Percentiles rank a stretch among this genome's conserved stretches.
Evolutionary conservation across 2,113 vertebrate genomes (phyloP).

Genomic region (Cacatua alba): DNA sequence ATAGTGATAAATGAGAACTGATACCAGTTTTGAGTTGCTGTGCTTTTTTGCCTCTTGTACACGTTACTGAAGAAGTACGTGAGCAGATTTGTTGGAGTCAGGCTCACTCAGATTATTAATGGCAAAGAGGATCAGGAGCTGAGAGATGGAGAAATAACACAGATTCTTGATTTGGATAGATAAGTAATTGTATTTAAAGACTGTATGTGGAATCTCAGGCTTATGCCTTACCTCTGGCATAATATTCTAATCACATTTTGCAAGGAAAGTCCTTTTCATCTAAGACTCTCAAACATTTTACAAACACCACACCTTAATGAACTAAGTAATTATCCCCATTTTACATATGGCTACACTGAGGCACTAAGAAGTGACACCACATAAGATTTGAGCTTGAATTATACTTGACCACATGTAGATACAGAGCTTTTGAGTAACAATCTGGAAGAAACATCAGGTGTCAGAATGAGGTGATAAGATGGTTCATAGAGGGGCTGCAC

Average conservation of each 20-base stretch:
- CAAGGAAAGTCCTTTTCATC: slow-evolving; percentile 53
- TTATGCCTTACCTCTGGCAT: slow-evolving; percentile 56
- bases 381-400: not conserved
- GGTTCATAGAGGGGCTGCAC: not conserved
- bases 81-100: not conserved
- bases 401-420: not conserved
- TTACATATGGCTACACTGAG: not conserved
- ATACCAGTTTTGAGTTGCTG: not conserved
- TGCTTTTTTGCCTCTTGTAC: not conserved
- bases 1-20: not conserved
- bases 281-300: slow-evolving; percentile 30
- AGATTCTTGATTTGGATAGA: slow-evolving; percentile 37
- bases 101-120: not conserved
- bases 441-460: not conserved
- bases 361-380: not conserved
- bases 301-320: slow-evolving; percentile 50
- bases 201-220: slow-evolving; percentile 4
- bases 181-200: slow-evolving; percentile 51
- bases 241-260: slow-evolving; percentile 54
- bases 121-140: not conserved
- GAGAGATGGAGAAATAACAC: slow-evolving; percentile 18
- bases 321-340: slow-evolving; percentile 36
- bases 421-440: not conserved
- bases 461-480: not conserved
- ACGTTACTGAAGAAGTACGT: not conserved